Percentiles rank a stretch among this genome's conserved stretches.
phyloP scores from a whole-genome alignment of 1,140 invertebrate species.

The Caenorhabditis brenneri region DNA sequence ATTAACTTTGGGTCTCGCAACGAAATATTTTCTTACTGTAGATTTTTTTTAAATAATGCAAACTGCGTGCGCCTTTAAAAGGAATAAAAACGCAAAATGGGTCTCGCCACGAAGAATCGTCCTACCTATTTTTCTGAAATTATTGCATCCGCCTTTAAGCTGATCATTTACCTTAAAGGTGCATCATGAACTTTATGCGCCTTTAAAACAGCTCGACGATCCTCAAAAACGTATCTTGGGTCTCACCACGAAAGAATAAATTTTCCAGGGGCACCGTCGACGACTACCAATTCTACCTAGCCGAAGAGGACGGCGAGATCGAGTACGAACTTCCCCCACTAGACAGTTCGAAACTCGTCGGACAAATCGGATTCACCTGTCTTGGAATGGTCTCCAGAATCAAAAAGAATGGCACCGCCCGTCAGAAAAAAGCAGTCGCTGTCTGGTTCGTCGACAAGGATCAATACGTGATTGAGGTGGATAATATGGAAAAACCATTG shows the following conservation, averaged over 20 bases:
- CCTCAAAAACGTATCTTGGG: no score
- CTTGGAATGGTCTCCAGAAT: slow-evolving; percentile 2
- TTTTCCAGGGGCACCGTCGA: slow-evolving; percentile 1
- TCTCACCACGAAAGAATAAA: neutral
- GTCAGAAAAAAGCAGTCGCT: neutral
- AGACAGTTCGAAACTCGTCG: slow-evolving; percentile 5
- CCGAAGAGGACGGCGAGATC: slow-evolving; percentile 29
- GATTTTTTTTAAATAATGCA: no score
- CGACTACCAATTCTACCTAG: slow-evolving; percentile 40
- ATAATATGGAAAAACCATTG: slow-evolving; percentile 14
- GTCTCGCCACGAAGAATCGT: no score
- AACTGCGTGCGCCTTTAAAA: no score
- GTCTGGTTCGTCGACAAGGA: slow-evolving; percentile 35
- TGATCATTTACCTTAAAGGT: no score
- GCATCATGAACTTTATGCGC: no score
- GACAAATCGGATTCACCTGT: neutral
- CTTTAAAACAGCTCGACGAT: no score
- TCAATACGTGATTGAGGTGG: slow-evolving; percentile 15
- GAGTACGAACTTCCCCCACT: slow-evolving; percentile 27
- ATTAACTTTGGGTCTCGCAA: no score
- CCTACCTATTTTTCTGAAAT: no score
- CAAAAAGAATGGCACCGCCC: neutral
- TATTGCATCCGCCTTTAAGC: no score
- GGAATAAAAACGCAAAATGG: no score
- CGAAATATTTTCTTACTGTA: no score